Base-by-base conservation (phyloP, 2,113 vertebrate species). In the Lucifuga dentata region DNA sequence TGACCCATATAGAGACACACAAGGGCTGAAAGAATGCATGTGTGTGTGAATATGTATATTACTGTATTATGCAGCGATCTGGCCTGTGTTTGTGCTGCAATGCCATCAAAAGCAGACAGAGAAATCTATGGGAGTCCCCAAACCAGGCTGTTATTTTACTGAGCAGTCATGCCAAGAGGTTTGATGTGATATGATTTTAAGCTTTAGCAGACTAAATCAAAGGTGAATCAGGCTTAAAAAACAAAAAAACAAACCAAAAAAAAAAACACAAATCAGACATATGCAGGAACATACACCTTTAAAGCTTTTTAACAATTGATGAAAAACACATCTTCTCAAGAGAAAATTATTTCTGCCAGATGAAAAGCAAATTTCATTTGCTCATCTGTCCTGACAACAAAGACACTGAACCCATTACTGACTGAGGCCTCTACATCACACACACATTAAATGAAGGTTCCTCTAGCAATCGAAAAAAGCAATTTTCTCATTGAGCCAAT, bases 401-500 rank as follows among this genome's bases (percentile, higher is more conserved):
- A 84, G 83, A 86, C 75, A 86, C 79, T 35, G 77, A 87, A 85
- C 72, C 86, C 88, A 92, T 92, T 90, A 90, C 76, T 51, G 71
- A 63, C 78, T 7, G 55, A 78, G 87, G 77, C 83, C 73, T 67
- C 69, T 67, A 86, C 85, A 85, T 89, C 81, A 85, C 84, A 81
- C 84, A 81, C 78, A 81, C 88, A 85, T 89, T 91, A 88, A 89
- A 86, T 88, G 88, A 87, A 88, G 83, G 80, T 78, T 90, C 82
- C 87, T 92, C 81, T 70, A 78, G 86, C 87, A 88, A 92, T 92
- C 81, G 79, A 88, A 90, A 87, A 89, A 92, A 90, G 87, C 89
- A 84, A 92, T 91, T 92, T 92, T 92, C 91, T 90, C 86, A 89
- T 91, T 89, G 86, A 90, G 88, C 86, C 83, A 76, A 91, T 81